Evolutionary conservation across 2,888 invertebrate species (phyloP), one percentile per base, ranked within the genome.

Genomic region (Actias luna): DNA sequence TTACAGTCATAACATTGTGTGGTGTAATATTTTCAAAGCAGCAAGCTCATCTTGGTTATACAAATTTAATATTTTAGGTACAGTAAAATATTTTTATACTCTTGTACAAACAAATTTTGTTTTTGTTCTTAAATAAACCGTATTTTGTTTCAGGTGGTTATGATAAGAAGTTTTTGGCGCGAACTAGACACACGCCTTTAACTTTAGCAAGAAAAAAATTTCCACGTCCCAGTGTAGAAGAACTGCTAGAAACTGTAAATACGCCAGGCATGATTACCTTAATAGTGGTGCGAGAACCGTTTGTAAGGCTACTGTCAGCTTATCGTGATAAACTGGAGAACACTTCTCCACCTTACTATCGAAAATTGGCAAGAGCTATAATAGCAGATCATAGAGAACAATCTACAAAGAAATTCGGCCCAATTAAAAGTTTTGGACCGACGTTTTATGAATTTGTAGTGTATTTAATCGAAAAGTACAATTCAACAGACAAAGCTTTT

Each of bases 31-130:
- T 69, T 96, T 96, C 78, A 96, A 96, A 89, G 95, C 95, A 39
- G 95, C 95, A 29, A 96, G 96, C 73, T 96, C 96, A n/a, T 95
- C 95, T 10, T 96, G 96, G 96, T 93, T 96, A 88, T 95, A 96
- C 83, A 96, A 96, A 84, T 96, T 96, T 78, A 96, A 96, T 84
- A 93, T 95, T 75, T 92, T 96, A 65, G 96, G 96, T 88, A 79
- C 71, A 71, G 42, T 59, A 62, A n/a, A 33, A 1, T 5, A 31
- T 5, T 57, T 27, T 18, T 33, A 33, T 33, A 33, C 10, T 16
- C 4, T 25, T 31, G 2, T 36, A 27, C 3, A 14, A 12, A 60
- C 8, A n/a, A 18, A 12, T 31, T 31, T 22, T 35, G n/a, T 35
- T 35, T 16, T 12, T 57, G 25, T n/a, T 42, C 22, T 33, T 0